Evolutionary conservation across 2,888 invertebrate genomes (phyloP), one percentile per base, ranked within the genome.

Genomic region (Ellobium chinense): DNA sequence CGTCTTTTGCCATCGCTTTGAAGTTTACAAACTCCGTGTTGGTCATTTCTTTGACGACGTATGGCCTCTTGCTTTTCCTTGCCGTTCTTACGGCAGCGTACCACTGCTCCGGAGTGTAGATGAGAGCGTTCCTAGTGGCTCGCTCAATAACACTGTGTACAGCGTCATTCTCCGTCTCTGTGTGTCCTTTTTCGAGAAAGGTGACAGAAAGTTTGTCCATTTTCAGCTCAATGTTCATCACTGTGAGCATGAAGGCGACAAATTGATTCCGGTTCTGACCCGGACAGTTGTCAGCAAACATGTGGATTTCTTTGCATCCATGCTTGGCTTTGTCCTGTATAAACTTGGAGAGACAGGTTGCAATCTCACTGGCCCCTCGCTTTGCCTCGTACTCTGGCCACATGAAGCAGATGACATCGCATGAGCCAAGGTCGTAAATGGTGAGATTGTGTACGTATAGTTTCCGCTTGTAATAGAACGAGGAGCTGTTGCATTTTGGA

Each of bases 251-350:
- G 12, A 46, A 2, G 27, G 54, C 46, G 27, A 70, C 39, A 29
- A 1, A 1, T 21, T 2, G 24, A 4, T 12, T 70, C 27, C 70
- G 24, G 54, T 70, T 70, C 54, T 70, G 70, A 29, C 56, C 70
- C 14, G 27, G 46, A 54, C 68, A 68, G 29, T 46, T 56, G 70
- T 70, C 70, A 39, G 70, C 39, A 70, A 70, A 70, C 27, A 54
- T 29, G 29, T 7, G 7, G 21, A 70, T 34, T 46, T 54, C 27
- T 46, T 56, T 70, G 1, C 12, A 12, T 21, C 70, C 70, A 24
- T 54, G 29, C 21, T n/a, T 46, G 70, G 27, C 24, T 5, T 18
- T 12, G 27, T 18, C 46, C 14, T 70, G 46, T 12, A 54, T 39
- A 24, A 46, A 70, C 14, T 46, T 70, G 27, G 27, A 70, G 27